These are phyloP conservation scores for Lycorma delicatula DNA, from an alignment of 1,140 invertebrate genomes.

Conservation along the genomic window DNA sequence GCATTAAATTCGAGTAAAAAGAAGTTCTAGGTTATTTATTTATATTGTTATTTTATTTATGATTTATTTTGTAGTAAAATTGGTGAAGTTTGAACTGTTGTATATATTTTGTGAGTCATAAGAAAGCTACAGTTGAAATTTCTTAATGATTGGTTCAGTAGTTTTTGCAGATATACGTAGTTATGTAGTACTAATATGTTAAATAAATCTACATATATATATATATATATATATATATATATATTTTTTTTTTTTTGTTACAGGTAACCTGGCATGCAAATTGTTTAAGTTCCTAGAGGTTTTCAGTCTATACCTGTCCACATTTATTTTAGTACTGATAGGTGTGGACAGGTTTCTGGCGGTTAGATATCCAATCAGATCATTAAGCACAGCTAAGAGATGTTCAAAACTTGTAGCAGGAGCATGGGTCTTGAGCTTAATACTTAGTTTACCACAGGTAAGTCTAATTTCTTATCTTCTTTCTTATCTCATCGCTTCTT, in stretches of 20 bases:
- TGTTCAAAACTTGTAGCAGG: slow-evolving; percentile 51
- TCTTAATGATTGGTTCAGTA: too few relatives aligned
- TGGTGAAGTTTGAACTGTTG: too few relatives aligned
- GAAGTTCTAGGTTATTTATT: too few relatives aligned
- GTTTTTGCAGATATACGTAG: too few relatives aligned
- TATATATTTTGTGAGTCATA: too few relatives aligned
- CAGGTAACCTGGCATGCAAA: slow-evolving; percentile 58
- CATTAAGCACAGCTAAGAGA: slow-evolving; percentile 54
- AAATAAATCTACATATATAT: too few relatives aligned
- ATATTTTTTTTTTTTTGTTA: background rate
- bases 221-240: too few relatives aligned
- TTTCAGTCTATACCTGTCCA: slow-evolving; percentile 74
- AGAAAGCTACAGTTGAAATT: too few relatives aligned
- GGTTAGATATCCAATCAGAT: slow-evolving; percentile 63
- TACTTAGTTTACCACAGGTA: slow-evolving; percentile 77
- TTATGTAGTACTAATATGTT: too few relatives aligned
- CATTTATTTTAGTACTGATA: slow-evolving; percentile 62
- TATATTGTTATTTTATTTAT: too few relatives aligned
- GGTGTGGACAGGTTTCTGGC: slow-evolving; percentile 72
- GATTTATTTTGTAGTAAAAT: too few relatives aligned
- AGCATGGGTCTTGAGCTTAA: slow-evolving; percentile 57
- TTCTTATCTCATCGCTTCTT: background rate
- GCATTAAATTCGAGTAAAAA: too few relatives aligned
- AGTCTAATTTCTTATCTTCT: slow-evolving; percentile 35
- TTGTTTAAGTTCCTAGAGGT: slow-evolving; percentile 73